Evolutionary conservation across 2,797 vertebrate genomes (phyloP).

Genomic region (Chaenodraco wilsoni): DNA sequence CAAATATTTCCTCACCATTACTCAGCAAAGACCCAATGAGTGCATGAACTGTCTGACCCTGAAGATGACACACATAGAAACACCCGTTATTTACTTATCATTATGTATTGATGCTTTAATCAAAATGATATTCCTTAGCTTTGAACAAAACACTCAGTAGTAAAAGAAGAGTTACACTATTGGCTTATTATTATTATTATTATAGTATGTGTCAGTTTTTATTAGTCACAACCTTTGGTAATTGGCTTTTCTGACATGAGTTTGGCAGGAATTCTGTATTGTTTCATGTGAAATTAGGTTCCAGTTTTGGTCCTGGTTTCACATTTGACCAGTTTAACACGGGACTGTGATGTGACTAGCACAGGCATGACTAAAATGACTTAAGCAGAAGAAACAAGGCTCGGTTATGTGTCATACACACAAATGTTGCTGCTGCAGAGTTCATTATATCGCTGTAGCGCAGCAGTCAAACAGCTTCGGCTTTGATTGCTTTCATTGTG

Average conservation of each 20-base stretch:
- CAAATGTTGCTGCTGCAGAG: neutral
- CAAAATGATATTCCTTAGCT: neutral
- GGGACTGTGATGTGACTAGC: slow-evolving; percentile 15
- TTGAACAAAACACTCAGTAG: slow-evolving; percentile 8
- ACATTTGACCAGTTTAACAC: slow-evolving; percentile 20
- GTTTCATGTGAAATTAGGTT: slow-evolving; percentile 46
- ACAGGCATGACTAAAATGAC: slow-evolving; percentile 3
- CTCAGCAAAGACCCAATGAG: slow-evolving; percentile 45
- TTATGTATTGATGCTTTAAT: neutral
- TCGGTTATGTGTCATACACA: neutral
- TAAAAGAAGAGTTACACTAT: neutral
- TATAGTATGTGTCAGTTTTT: slow-evolving; percentile 9
- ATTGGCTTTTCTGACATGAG: neutral
- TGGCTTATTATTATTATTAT: neutral
- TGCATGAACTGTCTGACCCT: slow-evolving; percentile 64
- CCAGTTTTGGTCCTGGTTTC: slow-evolving; percentile 52
- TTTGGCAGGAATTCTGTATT: slow-evolving; percentile 27
- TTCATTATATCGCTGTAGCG: neutral
- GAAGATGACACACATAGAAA: slow-evolving; percentile 23
- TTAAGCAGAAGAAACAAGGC: slow-evolving; percentile 29
- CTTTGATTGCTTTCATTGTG: slow-evolving; percentile 13
- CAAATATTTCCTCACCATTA: slow-evolving; percentile 73
- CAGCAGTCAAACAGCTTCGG: neutral
- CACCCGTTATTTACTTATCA: neutral
- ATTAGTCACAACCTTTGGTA: neutral